These are phyloP conservation scores for Ostrea denselamellosa DNA, from an alignment of 1,140 invertebrate species.

Conservation along the genomic window DNA sequence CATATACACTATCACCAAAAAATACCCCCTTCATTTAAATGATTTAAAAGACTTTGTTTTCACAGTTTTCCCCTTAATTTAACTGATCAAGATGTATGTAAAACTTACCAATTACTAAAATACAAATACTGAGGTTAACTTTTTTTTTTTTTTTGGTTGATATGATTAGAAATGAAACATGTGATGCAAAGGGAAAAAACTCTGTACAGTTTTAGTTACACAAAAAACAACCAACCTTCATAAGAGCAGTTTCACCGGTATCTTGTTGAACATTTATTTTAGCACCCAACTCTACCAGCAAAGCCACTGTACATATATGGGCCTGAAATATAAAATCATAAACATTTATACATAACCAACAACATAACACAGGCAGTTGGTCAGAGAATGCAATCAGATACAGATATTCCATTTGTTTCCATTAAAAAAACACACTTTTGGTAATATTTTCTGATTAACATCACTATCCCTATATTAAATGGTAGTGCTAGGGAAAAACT, in stretches of 20 bases:
- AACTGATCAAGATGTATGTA: neutral
- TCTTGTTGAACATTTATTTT: conserved; percentile 67
- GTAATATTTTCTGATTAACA: too few relatives aligned
- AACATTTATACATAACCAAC: too few relatives aligned
- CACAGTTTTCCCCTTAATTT: neutral
- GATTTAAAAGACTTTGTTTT: neutral
- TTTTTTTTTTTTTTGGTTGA: neutral
- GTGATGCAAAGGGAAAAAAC: neutral
- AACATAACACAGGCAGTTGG: too few relatives aligned
- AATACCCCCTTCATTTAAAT: too few relatives aligned
- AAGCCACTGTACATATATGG: conserved; percentile 64
- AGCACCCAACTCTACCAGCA: conserved; percentile 71
- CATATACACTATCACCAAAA: neutral
- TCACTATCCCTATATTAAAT: too few relatives aligned
- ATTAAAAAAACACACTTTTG: too few relatives aligned
- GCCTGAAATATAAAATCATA: conserved; percentile 61
- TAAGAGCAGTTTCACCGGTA: conserved; percentile 72
- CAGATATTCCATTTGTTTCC: too few relatives aligned
- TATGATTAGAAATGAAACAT: neutral
- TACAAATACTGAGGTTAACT: neutral
- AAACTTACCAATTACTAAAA: neutral
- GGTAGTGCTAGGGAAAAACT: too few relatives aligned
- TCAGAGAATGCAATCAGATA: too few relatives aligned
- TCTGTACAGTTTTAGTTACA: neutral
- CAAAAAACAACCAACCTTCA: conserved; percentile 64